Percentiles rank a stretch among this genome's conserved stretches.
phyloP scores from a whole-genome alignment of 2,113 vertebrate species.

The Paracanthobrama guichenoti region DNA sequence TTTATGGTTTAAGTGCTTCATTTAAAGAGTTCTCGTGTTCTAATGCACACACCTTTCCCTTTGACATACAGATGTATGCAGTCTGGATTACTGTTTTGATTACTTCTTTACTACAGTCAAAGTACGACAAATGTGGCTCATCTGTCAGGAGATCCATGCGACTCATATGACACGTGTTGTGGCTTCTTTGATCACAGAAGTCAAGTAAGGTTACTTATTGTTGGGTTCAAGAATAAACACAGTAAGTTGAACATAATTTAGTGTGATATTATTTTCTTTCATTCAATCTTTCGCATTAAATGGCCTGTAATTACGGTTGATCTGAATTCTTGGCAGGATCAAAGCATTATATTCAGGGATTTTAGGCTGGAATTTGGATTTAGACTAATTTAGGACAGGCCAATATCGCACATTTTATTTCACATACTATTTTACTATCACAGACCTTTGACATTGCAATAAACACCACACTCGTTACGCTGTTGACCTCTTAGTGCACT shows the following conservation, averaged over 20 bases:
- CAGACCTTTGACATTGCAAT: neutral
- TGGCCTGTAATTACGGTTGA: neutral
- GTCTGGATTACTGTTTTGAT: neutral
- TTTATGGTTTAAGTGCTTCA: conserved; percentile 28
- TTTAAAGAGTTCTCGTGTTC: conserved; percentile 27
- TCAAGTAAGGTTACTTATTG: conserved; percentile 8
- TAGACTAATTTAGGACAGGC: neutral
- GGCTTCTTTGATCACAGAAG: conserved; percentile 15
- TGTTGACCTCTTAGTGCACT: neutral
- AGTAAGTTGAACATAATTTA: neutral
- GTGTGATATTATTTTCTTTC: neutral
- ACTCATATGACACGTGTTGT: neutral
- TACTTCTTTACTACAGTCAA: conserved; percentile 25
- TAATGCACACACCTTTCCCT: neutral
- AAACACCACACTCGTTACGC: neutral
- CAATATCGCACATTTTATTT: neutral
- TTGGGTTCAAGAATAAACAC: neutral
- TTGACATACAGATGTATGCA: neutral
- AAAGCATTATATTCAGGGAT: neutral
- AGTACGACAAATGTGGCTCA: neutral
- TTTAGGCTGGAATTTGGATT: conserved; percentile 8
- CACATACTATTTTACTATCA: neutral
- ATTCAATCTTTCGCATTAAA: neutral
- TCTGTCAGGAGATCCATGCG: conserved; percentile 1
- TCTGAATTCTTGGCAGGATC: neutral